Evolutionary conservation across 2,113 vertebrate species (phyloP).

Genomic region (Ibidorhyncha struthersii): DNA sequence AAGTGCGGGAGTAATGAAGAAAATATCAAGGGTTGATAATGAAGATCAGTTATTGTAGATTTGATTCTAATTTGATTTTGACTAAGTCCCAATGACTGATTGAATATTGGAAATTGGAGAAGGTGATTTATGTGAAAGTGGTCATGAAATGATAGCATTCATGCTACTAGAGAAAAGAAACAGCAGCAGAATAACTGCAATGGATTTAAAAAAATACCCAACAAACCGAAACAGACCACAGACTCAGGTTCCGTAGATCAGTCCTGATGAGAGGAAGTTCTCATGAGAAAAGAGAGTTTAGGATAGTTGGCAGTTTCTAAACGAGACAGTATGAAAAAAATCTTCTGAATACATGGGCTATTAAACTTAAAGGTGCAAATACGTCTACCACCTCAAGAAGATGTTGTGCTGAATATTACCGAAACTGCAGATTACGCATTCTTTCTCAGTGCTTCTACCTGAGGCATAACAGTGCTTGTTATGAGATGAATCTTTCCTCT

Average conservation of each 20-base stretch:
- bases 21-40: background rate
- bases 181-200: background rate
- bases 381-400: background rate
- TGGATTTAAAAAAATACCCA: background rate
- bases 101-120: background rate
- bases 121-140: background rate
- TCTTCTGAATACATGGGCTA: background rate
- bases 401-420: background rate
- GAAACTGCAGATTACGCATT: background rate
- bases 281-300: background rate
- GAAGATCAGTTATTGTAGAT: background rate
- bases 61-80: background rate
- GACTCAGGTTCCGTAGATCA: background rate
- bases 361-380: background rate
- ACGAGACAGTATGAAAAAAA: background rate
- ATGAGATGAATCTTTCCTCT: background rate
- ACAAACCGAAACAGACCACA: background rate
- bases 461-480: background rate
- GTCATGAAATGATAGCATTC: background rate
- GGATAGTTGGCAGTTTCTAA: background rate
- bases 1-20: background rate
- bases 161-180: background rate
- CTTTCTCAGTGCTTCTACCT: background rate
- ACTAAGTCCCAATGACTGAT: background rate
- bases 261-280: background rate